A percentile compares a stretch with the other conserved stretches of the same genome.
Evolutionary conservation across 2,113 vertebrate species (phyloP).

Genomic region (Leucopsar rothschildi): DNA sequence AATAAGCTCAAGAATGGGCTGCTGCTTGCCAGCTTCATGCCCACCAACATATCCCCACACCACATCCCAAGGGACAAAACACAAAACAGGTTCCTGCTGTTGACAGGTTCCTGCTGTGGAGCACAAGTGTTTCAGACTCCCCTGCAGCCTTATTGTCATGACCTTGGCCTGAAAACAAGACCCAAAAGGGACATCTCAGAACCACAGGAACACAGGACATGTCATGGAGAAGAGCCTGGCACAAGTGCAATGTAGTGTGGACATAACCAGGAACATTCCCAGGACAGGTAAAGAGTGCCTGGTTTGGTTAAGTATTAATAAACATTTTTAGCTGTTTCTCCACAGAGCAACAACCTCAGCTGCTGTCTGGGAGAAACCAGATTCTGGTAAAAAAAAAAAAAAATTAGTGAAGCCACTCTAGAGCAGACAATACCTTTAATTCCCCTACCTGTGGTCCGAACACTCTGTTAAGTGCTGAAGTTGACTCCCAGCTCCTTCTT

Average conservation of each 20-base stretch:
- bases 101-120: background rate
- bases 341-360: background rate
- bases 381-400: background rate
- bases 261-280: background rate
- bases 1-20: background rate
- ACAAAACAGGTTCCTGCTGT: too few relatives aligned
- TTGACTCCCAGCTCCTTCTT: background rate
- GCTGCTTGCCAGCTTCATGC: background rate
- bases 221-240: background rate
- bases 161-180: background rate
- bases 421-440: background rate
- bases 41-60: background rate
- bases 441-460: background rate
- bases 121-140: background rate
- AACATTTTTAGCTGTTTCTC: background rate
- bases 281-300: background rate
- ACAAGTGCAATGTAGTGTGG: background rate
- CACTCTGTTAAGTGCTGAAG: background rate
- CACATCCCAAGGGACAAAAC: background rate
- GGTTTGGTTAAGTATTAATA: background rate
- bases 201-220: rapidly evolving
- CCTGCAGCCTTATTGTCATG: background rate
- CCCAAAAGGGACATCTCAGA: background rate
- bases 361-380: background rate
- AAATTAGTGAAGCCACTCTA: background rate